Percentiles rank a stretch among this genome's conserved stretches.
Evolutionary conservation across 2,113 vertebrate genomes (phyloP).

Genomic region (Cyanistes caeruleus): DNA sequence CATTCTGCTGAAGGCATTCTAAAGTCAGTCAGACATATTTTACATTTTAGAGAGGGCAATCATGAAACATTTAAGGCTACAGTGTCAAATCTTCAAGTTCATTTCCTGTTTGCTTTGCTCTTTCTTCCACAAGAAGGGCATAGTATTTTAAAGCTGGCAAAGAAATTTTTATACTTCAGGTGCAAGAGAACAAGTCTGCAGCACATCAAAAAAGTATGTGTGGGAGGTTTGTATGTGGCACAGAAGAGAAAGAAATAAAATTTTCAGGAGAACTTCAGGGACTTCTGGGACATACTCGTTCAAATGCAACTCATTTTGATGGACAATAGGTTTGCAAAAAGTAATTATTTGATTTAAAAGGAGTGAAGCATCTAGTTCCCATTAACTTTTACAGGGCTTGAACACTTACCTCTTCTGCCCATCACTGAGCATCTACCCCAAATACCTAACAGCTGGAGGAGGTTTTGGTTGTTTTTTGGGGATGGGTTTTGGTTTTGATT

Average conservation of each 20-base stretch:
- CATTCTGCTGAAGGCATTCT: background rate
- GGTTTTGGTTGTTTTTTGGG: background rate
- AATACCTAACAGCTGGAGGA: background rate
- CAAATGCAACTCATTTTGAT: background rate
- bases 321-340: background rate
- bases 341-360: background rate
- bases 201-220: background rate
- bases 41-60: background rate
- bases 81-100: background rate
- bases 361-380: background rate
- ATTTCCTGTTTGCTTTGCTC: background rate
- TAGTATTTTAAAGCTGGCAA: background rate
- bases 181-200: background rate
- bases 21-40: background rate
- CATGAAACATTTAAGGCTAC: background rate
- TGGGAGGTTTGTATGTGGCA: background rate
- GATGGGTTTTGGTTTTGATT: background rate
- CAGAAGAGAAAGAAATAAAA: background rate
- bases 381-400: background rate
- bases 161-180: background rate
- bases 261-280: background rate
- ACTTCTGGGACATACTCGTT: background rate
- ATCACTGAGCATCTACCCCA: background rate
- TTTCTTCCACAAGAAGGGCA: background rate
- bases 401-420: background rate